Evolutionary conservation across 2,888 invertebrate genomes (phyloP).

Genomic region (Agrochola litura): DNA sequence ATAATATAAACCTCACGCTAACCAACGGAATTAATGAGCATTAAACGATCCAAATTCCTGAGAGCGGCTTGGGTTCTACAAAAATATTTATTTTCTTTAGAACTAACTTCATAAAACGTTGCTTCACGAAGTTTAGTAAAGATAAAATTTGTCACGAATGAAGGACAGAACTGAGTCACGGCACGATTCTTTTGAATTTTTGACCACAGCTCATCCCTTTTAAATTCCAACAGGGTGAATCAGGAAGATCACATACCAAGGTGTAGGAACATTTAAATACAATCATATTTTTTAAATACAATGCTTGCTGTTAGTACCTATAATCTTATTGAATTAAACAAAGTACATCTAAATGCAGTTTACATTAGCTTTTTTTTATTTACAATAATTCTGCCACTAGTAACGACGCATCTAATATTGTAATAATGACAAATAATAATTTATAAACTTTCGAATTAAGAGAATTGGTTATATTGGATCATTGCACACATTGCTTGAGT

Average conservation of each 20-base stretch:
- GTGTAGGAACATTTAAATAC: conserved; percentile 18
- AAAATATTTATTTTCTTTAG: conserved; percentile 24
- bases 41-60: conserved; percentile 64
- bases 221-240: conserved; percentile 79
- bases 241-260: conserved; percentile 69
- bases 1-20: conserved; percentile 68
- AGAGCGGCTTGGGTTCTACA: conserved; percentile 25
- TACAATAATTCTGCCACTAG: neutral
- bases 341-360: neutral
- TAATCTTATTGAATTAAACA: neutral
- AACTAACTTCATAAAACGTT: conserved; percentile 10
- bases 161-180: conserved; percentile 75
- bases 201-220: conserved; percentile 73
- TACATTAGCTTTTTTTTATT: conserved; percentile 1
- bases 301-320: neutral
- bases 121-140: conserved; percentile 30
- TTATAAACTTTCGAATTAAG: conserved; percentile 60
- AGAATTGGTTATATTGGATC: conserved; percentile 59
- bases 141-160: conserved; percentile 53
- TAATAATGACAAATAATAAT: conserved; percentile 47
- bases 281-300: conserved; percentile 17
- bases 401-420: neutral
- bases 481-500: conserved; percentile 48
- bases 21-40: conserved; percentile 71
- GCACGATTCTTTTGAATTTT: conserved; percentile 73